Evolutionary conservation across 2,888 invertebrate species (phyloP).

Genomic region (Netelia virgata): DNA sequence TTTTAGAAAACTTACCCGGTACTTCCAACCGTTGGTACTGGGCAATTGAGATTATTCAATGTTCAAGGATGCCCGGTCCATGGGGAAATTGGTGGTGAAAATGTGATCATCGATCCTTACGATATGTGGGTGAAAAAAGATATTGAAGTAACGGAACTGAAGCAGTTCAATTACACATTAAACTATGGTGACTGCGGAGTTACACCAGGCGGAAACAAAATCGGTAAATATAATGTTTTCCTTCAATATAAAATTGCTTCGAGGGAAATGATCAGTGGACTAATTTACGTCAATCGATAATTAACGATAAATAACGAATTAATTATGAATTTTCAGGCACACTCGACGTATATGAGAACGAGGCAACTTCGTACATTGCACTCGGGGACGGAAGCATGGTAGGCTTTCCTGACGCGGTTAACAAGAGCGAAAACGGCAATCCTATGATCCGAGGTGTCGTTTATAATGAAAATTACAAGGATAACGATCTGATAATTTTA

Average conservation of each 20-base stretch:
- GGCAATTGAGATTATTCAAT: conserved; percentile 91
- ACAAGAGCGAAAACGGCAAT: conserved; percentile 79
- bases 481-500: conserved; percentile 9
- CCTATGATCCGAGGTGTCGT: conserved; percentile 82
- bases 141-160: conserved; percentile 36
- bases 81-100: conserved; percentile 66
- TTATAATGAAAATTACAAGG: conserved; percentile 69
- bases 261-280: too few relatives aligned
- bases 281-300: too few relatives aligned
- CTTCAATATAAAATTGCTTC: neutral
- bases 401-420: conserved; percentile 75
- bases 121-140: conserved; percentile 74
- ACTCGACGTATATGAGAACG: neutral
- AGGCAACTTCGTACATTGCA: conserved; percentile 72
- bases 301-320: neutral
- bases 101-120: conserved; percentile 68
- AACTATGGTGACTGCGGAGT: conserved; percentile 70
- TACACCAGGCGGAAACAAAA: neutral
- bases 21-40: conserved; percentile 86
- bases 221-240: conserved; percentile 9
- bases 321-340: conserved; percentile 41
- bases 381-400: conserved; percentile 17
- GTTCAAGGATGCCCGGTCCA: conserved; percentile 75
- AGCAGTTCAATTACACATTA: conserved; percentile 56
- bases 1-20: conserved; percentile 87